A percentile compares a stretch with the other conserved stretches of the same genome.
Conservation (phyloP, 1,140 invertebrate genomes). For the Neodiprion fabricii region DNA sequence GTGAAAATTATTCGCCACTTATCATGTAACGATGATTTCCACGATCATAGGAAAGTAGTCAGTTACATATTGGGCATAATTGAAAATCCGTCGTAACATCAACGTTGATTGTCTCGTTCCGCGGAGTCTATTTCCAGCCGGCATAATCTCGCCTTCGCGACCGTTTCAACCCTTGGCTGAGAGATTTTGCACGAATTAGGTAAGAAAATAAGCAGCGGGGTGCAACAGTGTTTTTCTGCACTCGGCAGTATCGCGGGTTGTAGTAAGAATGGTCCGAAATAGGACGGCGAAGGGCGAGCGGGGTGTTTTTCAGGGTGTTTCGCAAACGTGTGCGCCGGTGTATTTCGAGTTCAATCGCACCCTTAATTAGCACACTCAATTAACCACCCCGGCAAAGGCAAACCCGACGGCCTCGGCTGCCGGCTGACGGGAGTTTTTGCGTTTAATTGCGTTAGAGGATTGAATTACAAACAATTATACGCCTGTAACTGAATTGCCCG, state of each 20-base stretch:
- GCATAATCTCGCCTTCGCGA: too few relatives aligned
- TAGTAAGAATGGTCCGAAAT: background rate
- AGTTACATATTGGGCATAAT: too few relatives aligned
- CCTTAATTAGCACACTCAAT: constrained; percentile 50
- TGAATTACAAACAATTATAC: constrained; percentile 50
- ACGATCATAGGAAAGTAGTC: too few relatives aligned
- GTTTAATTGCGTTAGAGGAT: constrained; percentile 40
- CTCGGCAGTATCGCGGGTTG: background rate
- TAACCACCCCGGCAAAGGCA: constrained; percentile 28
- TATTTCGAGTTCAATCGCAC: constrained; percentile 39
- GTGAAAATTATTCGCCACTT: too few relatives aligned
- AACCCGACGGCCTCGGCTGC: background rate
- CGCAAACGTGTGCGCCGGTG: background rate
- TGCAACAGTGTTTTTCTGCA: background rate
- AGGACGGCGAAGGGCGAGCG: too few relatives aligned
- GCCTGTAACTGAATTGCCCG: constrained; percentile 42
- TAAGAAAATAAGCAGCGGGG: background rate
- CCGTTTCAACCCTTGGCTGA: too few relatives aligned
- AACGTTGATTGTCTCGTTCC: too few relatives aligned
- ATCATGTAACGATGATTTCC: too few relatives aligned
- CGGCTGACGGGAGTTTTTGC: constrained; percentile 31
- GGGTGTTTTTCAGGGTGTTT: background rate
- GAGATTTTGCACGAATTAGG: too few relatives aligned
- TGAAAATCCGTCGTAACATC: too few relatives aligned
- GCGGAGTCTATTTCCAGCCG: too few relatives aligned